A percentile compares a stretch with the other conserved stretches of the same genome.
Conservation (phyloP, 2,888 invertebrate species). For the Clanis bilineata region DNA sequence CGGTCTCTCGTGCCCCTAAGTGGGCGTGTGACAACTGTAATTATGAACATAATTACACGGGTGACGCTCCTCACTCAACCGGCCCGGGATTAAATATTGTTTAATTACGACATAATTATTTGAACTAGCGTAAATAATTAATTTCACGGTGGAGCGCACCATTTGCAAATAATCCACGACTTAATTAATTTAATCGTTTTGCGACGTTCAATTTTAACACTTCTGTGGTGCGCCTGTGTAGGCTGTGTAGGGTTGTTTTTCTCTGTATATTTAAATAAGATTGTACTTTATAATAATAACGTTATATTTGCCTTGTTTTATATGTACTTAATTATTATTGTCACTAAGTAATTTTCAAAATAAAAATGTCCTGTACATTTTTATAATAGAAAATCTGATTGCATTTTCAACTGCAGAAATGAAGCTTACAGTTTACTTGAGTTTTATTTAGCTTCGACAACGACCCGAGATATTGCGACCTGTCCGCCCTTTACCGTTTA, state of each 20-base stretch:
- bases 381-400: too few species aligned
- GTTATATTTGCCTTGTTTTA: too few species aligned
- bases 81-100: slow-evolving; percentile 28
- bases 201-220: not conserved
- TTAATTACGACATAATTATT: slow-evolving; percentile 20
- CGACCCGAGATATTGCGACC: not conserved
- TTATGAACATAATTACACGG: slow-evolving; percentile 20
- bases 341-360: too few species aligned
- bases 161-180: slow-evolving; percentile 2
- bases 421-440: not conserved
- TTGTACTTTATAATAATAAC: not conserved
- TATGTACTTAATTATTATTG: too few species aligned
- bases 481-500: not conserved
- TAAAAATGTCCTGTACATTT: too few species aligned
- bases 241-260: not conserved
- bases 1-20: not conserved
- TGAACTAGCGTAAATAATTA: slow-evolving; percentile 20
- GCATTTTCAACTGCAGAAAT: too few species aligned
- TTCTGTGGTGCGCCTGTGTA: not conserved
- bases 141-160: slow-evolving; percentile 12
- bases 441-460: not conserved
- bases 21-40: slow-evolving; percentile 5
- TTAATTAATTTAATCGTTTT: slow-evolving; percentile 13
- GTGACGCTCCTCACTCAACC: slow-evolving; percentile 14
- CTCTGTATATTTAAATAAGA: not conserved